A percentile compares a stretch with the other conserved stretches of the same genome.
These are phyloP conservation scores for Epistrophella euchroma DNA, from an alignment of 2,888 invertebrate species.

Conservation along the genomic window DNA sequence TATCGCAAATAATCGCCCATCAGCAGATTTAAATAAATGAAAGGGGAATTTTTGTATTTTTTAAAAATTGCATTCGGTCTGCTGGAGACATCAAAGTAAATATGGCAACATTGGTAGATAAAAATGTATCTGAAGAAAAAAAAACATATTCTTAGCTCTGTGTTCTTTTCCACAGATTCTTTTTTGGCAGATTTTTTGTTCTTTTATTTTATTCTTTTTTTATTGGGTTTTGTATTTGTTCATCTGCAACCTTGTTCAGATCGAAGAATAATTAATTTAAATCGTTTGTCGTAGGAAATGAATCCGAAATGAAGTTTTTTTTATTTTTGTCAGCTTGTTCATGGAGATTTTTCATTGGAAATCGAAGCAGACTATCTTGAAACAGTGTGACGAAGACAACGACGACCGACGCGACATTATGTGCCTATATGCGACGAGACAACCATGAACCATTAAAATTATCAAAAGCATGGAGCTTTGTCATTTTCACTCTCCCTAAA, in stretches of 20 bases:
- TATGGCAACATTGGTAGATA: background rate
- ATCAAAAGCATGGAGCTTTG: slow-evolving; percentile 53
- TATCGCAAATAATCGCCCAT: background rate
- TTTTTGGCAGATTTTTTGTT: slow-evolving; percentile 26
- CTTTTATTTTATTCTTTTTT: background rate
- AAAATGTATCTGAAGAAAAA: background rate
- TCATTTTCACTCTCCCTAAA: slow-evolving; percentile 44
- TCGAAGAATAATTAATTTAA: slow-evolving; percentile 76
- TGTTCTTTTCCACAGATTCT: slow-evolving; percentile 12
- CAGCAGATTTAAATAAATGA: background rate
- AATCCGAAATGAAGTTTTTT: slow-evolving; percentile 30
- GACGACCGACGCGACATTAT: background rate
- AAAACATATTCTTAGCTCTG: slow-evolving; percentile 43
- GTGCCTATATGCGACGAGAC: slow-evolving; percentile 27
- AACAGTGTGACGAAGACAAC: slow-evolving; percentile 2
- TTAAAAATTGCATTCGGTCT: background rate
- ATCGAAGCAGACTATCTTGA: slow-evolving; percentile 28
- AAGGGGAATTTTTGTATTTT: background rate
- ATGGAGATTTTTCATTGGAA: slow-evolving; percentile 57
- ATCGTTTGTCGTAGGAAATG: slow-evolving; percentile 72
- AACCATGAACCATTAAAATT: slow-evolving; percentile 2
- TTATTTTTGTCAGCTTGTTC: slow-evolving; percentile 12
- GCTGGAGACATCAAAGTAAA: background rate
- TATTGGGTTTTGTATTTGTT: slow-evolving; percentile 31
- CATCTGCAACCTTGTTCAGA: slow-evolving; percentile 59